Evolutionary conservation across 2,797 vertebrate genomes (phyloP).

Genomic region (Karalla daura): DNA sequence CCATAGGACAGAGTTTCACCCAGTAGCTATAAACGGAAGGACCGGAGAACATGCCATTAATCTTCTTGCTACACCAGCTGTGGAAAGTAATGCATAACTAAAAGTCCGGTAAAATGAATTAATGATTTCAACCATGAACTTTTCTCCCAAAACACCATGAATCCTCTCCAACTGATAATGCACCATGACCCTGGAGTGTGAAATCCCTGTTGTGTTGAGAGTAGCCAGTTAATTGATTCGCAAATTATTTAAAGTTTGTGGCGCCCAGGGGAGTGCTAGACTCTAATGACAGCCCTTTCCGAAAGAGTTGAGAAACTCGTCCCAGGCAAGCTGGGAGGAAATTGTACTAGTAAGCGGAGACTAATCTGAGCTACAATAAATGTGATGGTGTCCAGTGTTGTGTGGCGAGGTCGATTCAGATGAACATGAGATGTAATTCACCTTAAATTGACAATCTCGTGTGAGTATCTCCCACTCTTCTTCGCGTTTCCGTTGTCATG

Average conservation of each 20-base stretch:
- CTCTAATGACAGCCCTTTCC: slow-evolving; percentile 88
- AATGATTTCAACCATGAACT: slow-evolving; percentile 98
- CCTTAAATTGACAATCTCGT: background rate
- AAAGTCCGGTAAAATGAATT: slow-evolving; percentile 97
- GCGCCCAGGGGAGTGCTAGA: slow-evolving; percentile 89
- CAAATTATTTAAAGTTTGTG: slow-evolving; percentile 99
- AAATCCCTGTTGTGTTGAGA: slow-evolving; percentile 93
- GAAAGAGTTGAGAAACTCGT: slow-evolving; percentile 85
- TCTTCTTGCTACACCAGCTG: slow-evolving; percentile 91
- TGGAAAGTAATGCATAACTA: slow-evolving; percentile 94
- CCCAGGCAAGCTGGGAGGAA: slow-evolving; percentile 73
- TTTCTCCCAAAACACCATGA: slow-evolving; percentile 97
- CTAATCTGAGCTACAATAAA: slow-evolving; percentile 69
- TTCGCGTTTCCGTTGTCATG: background rate
- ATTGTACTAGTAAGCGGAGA: slow-evolving; percentile 80
- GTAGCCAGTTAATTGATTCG: slow-evolving; percentile 97
- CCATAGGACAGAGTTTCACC: slow-evolving; percentile 67
- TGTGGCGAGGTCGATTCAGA: slow-evolving; percentile 8
- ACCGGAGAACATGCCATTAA: slow-evolving; percentile 85
- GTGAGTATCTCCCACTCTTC: background rate
- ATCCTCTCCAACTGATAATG: slow-evolving; percentile 92
- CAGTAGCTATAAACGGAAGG: slow-evolving; percentile 61
- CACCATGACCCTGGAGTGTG: slow-evolving; percentile 91
- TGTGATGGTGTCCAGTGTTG: slow-evolving; percentile 1
- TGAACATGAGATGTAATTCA: background rate